Base-by-base conservation (phyloP, 2,113 vertebrate species). In the Sander lucioperca region DNA sequence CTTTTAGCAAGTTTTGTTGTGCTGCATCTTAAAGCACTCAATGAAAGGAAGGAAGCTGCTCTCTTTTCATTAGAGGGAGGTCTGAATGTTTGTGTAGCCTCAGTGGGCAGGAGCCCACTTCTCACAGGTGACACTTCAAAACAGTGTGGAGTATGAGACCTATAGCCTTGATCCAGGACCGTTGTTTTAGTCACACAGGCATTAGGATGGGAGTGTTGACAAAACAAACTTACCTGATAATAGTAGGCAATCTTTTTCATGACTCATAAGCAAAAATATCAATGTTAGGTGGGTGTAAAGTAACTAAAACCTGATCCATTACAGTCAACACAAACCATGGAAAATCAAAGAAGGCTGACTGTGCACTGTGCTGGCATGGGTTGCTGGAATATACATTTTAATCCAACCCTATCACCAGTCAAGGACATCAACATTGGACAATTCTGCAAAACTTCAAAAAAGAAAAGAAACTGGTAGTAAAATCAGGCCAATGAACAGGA, bases 41-140 rank as follows among this genome's bases (percentile, higher is more conserved):
- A 39, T 74, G 62, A 86, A 70, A 87, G 92, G 93, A 94, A 94
- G 89, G 90, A 91, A 89, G 80, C 33, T 14, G 11, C 67, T 74
- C 50, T 57, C 73, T 74, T 84, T 72, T 83, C 65, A 74, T 82
- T 53, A 70, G 50, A 75, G 14, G 51, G 48, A 51, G 62, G 39
- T 56, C 47, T 76, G 57, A 33, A 69, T 53, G 75, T 74, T 84
- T 8, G 27, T 74, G 50, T 25, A 25, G 36, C 23, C 70, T 74
- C 39, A 6, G 39, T 19, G 10, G 18, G 21, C 6, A 30, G 61
- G 58, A 51, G 13, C 56, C 64, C 66, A 10, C 61, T 77, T 76
- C 56, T 15, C 30, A 73, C 84, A 87, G 77, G 82, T 91, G 72
- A 79, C 48, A 48, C 43, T 67, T 0, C 62, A 77, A 8, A 1